A percentile compares a stretch with the other conserved stretches of the same genome.
Evolutionary conservation across 2,113 vertebrate species (phyloP).

Genomic region (Sylvicapra grimmia): DNA sequence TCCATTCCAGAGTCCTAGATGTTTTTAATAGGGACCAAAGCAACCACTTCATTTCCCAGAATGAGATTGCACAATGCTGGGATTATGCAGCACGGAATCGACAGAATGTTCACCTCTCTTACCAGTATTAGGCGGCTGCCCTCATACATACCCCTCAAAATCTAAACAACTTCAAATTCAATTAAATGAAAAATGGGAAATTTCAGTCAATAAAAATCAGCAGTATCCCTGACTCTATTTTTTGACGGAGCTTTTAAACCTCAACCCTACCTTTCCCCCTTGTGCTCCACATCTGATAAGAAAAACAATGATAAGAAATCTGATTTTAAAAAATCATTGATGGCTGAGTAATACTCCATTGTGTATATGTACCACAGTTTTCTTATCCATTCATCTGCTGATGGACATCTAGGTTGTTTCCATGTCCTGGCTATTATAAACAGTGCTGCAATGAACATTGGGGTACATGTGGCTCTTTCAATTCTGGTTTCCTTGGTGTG

Average conservation of each 20-base stretch:
- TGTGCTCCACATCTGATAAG: background rate
- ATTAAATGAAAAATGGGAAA: background rate
- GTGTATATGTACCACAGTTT: no score
- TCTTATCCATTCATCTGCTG: no score
- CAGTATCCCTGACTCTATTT: background rate
- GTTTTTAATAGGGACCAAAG: background rate
- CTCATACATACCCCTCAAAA: background rate
- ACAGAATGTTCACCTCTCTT: background rate
- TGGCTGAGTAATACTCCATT: no score
- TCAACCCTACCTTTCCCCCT: accelerated
- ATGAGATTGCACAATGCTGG: background rate
- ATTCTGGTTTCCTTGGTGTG: no score
- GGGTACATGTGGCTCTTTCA: no score
- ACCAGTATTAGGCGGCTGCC: background rate
- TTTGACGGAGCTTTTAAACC: background rate
- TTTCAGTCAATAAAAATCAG: background rate
- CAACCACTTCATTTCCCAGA: background rate
- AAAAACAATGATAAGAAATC: background rate
- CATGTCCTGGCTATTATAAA: no score
- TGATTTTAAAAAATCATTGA: background rate
- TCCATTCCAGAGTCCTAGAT: background rate
- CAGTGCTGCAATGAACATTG: no score
- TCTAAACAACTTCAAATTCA: background rate
- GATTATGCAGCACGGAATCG: background rate
- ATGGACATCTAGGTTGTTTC: no score